Percentiles rank a stretch among this genome's conserved stretches.
These are phyloP conservation scores for Rhizoglyphus robini DNA, from an alignment of 1,140 invertebrate species.

Conservation along the genomic window DNA sequence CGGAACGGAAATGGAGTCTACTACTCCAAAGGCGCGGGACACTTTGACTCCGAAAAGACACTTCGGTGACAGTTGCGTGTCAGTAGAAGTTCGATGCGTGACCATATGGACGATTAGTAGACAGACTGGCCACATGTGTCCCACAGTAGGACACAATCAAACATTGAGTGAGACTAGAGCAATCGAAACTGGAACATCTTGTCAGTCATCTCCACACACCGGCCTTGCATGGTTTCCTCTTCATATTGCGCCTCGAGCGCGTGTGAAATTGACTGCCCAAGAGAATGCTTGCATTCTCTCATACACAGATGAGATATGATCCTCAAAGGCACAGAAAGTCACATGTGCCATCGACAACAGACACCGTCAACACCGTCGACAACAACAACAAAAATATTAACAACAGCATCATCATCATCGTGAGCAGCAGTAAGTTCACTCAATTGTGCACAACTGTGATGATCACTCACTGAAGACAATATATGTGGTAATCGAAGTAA, in stretches of 20 bases:
- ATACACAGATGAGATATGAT: too few species aligned
- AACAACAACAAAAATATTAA: too few species aligned
- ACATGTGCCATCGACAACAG: too few species aligned
- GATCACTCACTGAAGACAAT: too few species aligned
- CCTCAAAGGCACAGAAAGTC: too few species aligned
- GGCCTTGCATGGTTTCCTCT: background rate
- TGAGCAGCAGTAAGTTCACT: too few species aligned
- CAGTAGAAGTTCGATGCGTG: background rate
- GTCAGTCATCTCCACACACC: background rate
- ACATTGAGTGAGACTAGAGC: background rate
- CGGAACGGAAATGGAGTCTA: too few species aligned
- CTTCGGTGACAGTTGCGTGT: background rate
- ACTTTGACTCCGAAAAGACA: background rate
- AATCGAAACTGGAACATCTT: constrained; percentile 3
- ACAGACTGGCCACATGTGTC: background rate
- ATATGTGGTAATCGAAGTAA: too few species aligned
- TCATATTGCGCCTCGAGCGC: background rate
- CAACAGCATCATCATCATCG: too few species aligned
- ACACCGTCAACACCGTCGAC: too few species aligned
- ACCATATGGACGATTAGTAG: background rate
- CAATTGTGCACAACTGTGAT: too few species aligned
- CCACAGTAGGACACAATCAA: background rate
- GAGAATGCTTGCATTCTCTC: too few species aligned
- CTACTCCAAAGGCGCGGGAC: background rate
- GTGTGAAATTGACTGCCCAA: background rate